Conservation (phyloP, 2,113 vertebrate species). For the rabbit (Oryctolagus cuniculus) region DNA sequence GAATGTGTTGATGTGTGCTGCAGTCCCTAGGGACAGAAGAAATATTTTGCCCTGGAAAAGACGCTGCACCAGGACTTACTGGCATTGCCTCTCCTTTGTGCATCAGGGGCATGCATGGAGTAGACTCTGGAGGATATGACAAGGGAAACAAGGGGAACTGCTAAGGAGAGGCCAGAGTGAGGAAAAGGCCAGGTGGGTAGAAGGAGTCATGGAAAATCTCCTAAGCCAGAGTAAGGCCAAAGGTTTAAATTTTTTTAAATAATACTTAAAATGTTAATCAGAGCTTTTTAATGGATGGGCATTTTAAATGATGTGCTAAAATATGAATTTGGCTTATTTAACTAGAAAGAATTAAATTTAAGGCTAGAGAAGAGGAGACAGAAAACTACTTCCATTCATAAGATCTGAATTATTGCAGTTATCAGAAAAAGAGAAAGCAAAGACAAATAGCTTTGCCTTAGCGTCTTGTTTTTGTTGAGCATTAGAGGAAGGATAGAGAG, state of each 20-base stretch:
- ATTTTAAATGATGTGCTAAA: not conserved
- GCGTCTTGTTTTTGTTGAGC: not conserved
- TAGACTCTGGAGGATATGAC: not conserved
- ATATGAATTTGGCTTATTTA: not conserved
- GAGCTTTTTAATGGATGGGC: not conserved
- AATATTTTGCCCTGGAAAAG: not conserved
- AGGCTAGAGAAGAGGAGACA: not conserved
- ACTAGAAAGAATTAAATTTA: not conserved
- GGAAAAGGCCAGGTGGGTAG: not conserved
- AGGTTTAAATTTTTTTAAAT: not conserved
- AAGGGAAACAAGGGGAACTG: not conserved
- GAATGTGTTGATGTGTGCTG: not conserved
- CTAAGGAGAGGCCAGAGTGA: not conserved
- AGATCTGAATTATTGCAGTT: not conserved
- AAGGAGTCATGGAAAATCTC: not conserved
- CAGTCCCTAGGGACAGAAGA: not conserved
- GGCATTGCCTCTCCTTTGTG: not conserved
- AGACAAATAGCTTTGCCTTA: not conserved
- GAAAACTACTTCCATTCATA: not conserved
- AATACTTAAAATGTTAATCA: not conserved
- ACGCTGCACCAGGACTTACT: rapidly evolving
- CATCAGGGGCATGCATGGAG: not conserved
- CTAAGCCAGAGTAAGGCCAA: not conserved
- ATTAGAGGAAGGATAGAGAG: not conserved
- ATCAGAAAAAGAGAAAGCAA: constrained; percentile 2